Evolutionary conservation across 2,888 invertebrate genomes (phyloP), one percentile per base, ranked within the genome.

Genomic region (Acrocyrtus sp.): DNA sequence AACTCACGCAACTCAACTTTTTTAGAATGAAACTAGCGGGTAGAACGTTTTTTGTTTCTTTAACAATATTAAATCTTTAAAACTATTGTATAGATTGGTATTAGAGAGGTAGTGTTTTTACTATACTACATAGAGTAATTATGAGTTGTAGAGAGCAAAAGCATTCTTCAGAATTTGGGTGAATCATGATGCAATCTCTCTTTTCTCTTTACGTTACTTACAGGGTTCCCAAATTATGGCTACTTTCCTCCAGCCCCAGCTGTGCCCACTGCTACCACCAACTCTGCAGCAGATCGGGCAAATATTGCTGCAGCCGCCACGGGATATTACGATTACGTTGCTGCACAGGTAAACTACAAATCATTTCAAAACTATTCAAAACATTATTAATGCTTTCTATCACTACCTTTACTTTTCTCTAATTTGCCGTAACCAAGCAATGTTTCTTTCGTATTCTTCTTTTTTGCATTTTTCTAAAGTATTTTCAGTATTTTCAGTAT

Each of bases 191-290:
- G n/a, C n/a, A n/a, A n/a, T n/a, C n/a, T n/a, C n/a, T n/a, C n/a
- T n/a, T n/a, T n/a, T n/a, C n/a, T 48, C 61, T 53, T 63, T 53
- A 27, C 41, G 43, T 69, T 69, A 72, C 61, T 80, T 81, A 62
- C 83, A 85, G 86, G 86, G 82, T 85, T 85, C 83, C 85, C 85
- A 82, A 85, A 86, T 82, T 86, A 84, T 82, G 84, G 85, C 82
- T 86, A 85, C 83, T 84, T 85, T 81, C 84, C 84, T 72, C 82
- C 83, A 68, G 82, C 83, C 83, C 85, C 85, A 82, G 82, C 84
- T 83, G 82, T 88, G 87, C 87, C 89, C 87, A 86, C 90, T 83
- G 83, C 83, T 75, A 80, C 80, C 83, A 83, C 79, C 77, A 84
- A 79, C 82, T 82, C 78, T 75, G 72, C 81, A 63, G 72, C 80